Conservation (phyloP, 2,888 invertebrate species). For the Andrena bicolor region DNA sequence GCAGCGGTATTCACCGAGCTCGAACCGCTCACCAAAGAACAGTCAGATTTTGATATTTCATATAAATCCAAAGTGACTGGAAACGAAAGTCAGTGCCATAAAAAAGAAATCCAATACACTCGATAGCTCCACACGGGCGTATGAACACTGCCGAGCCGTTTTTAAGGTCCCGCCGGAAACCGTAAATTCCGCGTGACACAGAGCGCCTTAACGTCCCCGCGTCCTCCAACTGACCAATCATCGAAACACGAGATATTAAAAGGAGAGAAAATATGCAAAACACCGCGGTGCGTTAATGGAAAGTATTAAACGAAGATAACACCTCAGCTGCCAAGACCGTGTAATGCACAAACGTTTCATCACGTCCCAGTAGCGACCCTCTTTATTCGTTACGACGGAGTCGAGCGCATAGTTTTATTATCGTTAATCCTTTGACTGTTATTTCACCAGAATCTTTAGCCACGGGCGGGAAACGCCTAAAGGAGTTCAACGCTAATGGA, state of each 20-base stretch:
- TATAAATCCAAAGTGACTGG: too few species aligned
- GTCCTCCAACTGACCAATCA: background rate
- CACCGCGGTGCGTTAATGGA: background rate
- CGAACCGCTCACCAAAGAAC: background rate
- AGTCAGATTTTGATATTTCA: background rate
- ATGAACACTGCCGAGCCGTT: background rate
- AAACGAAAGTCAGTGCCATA: background rate
- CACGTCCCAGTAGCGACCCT: background rate
- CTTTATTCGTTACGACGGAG: background rate
- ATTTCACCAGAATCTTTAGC: too few species aligned
- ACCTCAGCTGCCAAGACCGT: background rate
- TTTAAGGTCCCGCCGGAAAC: conserved; percentile 1
- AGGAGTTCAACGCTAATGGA: too few species aligned
- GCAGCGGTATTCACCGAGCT: background rate
- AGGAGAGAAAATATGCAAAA: background rate
- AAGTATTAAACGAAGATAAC: conserved; percentile 2
- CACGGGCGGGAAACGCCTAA: too few species aligned
- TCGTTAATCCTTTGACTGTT: background rate
- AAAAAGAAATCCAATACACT: too few species aligned
- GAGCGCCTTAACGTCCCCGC: background rate
- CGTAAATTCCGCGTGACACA: background rate
- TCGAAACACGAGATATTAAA: background rate
- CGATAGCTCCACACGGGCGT: too few species aligned
- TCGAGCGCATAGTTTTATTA: background rate
- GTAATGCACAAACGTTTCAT: background rate